Conservation (phyloP, 2,888 invertebrate genomes). For the Tromatobia lineatoria region DNA sequence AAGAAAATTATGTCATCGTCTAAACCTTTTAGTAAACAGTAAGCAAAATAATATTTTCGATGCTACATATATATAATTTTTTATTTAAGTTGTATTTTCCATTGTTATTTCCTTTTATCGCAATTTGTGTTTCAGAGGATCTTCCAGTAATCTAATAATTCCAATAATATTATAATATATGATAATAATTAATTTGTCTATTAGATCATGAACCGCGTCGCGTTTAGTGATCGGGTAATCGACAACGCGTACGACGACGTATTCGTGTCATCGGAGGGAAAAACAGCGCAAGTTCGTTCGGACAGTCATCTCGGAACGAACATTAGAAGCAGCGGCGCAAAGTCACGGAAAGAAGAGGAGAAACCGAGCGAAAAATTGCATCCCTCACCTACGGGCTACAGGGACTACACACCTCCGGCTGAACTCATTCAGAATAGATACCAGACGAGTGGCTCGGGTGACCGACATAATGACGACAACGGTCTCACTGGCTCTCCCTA, state of each 20-base stretch:
- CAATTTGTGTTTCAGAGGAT: too few relatives aligned
- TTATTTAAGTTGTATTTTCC: too few relatives aligned
- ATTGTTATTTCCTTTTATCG: too few relatives aligned
- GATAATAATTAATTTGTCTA: neutral
- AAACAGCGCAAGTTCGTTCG: slow-evolving; percentile 40
- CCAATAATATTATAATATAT: too few relatives aligned
- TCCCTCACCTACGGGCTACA: slow-evolving; percentile 93
- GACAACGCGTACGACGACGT: slow-evolving; percentile 95
- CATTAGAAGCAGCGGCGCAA: neutral
- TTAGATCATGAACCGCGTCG: slow-evolving; percentile 62
- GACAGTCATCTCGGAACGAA: slow-evolving; percentile 32
- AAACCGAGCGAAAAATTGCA: slow-evolving; percentile 45
- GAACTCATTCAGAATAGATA: slow-evolving; percentile 87
- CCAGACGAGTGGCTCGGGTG: slow-evolving; percentile 69
- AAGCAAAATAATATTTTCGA: too few relatives aligned
- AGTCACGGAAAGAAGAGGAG: neutral
- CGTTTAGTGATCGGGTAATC: slow-evolving; percentile 84
- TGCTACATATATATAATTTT: too few relatives aligned
- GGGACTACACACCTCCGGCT: slow-evolving; percentile 92
- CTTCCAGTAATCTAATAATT: too few relatives aligned
- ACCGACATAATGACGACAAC: slow-evolving; percentile 58
- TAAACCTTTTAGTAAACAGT: too few relatives aligned
- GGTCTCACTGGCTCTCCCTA: neutral
- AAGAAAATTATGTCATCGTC: too few relatives aligned
- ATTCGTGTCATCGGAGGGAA: slow-evolving; percentile 87